phyloP scores from a whole-genome alignment of 2,888 invertebrate species.

The Chydorus sphaericus region DNA sequence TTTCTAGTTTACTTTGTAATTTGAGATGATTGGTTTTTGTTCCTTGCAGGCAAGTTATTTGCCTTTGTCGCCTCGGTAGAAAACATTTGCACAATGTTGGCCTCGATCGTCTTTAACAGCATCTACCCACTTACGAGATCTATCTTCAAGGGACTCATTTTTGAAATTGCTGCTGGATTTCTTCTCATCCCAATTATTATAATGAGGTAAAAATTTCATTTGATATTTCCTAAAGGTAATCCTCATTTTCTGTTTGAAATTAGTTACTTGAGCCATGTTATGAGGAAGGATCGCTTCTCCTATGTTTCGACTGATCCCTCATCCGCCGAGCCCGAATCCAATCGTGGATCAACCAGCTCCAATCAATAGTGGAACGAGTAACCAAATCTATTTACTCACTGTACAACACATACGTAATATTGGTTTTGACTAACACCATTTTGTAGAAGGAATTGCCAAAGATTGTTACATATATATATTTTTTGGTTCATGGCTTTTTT shows the following conservation, averaged over 20 bases:
- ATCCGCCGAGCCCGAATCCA: background rate
- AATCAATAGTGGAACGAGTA: too few species aligned
- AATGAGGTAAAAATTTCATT: slow-evolving; percentile 21
- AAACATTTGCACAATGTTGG: slow-evolving; percentile 29
- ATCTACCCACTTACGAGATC: slow-evolving; percentile 27
- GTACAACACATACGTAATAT: too few species aligned
- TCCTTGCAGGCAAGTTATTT: slow-evolving; percentile 29
- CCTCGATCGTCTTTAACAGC: slow-evolving; percentile 30
- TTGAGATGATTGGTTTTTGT: slow-evolving; percentile 4
- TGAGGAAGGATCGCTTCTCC: background rate
- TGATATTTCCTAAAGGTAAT: slow-evolving; percentile 1
- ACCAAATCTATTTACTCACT: too few species aligned
- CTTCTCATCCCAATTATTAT: slow-evolving; percentile 24
- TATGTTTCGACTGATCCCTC: background rate
- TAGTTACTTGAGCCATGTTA: background rate
- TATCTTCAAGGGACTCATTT: slow-evolving; percentile 27
- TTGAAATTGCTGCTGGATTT: slow-evolving; percentile 23
- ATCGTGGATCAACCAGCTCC: too few species aligned
- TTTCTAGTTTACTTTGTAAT: background rate
- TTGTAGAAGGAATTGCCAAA: too few species aligned
- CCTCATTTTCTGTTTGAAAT: background rate
- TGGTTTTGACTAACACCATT: too few species aligned
- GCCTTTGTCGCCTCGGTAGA: slow-evolving; percentile 30
- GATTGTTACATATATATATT: too few species aligned
- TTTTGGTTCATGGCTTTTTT: too few species aligned